Conservation (phyloP, 2,797 vertebrate genomes). For the Acipenser transmontanus region DNA sequence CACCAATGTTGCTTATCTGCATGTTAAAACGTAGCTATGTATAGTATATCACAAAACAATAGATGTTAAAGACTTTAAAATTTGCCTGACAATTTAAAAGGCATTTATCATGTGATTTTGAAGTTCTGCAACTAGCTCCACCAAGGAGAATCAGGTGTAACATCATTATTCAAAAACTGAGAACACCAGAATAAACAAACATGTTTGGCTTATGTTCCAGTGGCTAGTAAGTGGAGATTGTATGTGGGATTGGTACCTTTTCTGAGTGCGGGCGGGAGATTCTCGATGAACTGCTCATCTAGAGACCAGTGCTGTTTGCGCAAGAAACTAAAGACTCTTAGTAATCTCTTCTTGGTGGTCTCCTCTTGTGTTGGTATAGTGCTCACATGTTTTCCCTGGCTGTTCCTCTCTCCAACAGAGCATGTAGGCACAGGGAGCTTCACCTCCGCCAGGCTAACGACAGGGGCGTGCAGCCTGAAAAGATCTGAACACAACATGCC, state of each 20-base stretch:
- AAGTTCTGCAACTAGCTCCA: too few relatives aligned
- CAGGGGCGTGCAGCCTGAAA: conserved; percentile 41
- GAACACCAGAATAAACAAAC: too few relatives aligned
- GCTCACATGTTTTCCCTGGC: conserved; percentile 1
- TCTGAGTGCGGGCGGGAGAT: conserved; percentile 60
- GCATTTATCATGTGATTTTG: too few relatives aligned
- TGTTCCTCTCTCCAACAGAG: conserved; percentile 22
- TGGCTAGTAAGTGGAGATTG: too few relatives aligned
- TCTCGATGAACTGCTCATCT: conserved; percentile 62
- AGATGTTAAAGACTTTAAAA: too few relatives aligned
- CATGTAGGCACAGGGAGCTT: conserved; percentile 23
- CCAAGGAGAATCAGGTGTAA: too few relatives aligned
- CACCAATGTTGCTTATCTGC: too few relatives aligned
- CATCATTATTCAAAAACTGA: too few relatives aligned
- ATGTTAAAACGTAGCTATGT: too few relatives aligned
- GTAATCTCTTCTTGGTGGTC: conserved; percentile 46
- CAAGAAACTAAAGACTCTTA: conserved; percentile 43
- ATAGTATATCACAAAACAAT: too few relatives aligned
- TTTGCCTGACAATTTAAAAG: too few relatives aligned
- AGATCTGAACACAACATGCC: conserved; percentile 57
- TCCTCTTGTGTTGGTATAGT: conserved; percentile 25
- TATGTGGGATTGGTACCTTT: conserved; percentile 56
- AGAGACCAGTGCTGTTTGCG: conserved; percentile 60
- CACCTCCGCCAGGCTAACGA: conserved; percentile 34
- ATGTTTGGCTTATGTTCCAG: too few relatives aligned